Conservation (phyloP, 2,888 invertebrate species). For the Cistogaster globosa region DNA sequence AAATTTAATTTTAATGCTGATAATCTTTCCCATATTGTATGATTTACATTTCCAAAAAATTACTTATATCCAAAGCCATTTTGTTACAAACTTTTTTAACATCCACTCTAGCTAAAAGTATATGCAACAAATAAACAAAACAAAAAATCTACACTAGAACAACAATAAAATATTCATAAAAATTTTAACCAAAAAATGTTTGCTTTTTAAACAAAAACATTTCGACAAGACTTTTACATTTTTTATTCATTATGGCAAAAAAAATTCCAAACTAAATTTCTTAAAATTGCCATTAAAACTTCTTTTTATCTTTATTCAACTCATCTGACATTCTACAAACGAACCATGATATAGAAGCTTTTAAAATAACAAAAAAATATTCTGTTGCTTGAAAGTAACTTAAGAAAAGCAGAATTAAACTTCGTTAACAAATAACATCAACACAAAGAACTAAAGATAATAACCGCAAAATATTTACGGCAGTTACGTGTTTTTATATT, state of each 20-base stretch:
- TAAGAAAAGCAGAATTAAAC: constrained; percentile 41
- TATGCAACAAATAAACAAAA: neutral
- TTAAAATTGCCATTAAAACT: constrained; percentile 68
- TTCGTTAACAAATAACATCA: constrained; percentile 45
- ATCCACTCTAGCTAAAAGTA: neutral
- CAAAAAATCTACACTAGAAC: constrained; percentile 25
- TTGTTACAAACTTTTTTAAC: too few species aligned
- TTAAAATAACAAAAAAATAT: constrained; percentile 32
- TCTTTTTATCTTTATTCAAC: constrained; percentile 57
- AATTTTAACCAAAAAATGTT: constrained; percentile 45
- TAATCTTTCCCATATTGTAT: too few species aligned
- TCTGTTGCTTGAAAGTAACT: constrained; percentile 23
- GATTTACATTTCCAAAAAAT: too few species aligned
- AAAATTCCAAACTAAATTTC: constrained; percentile 52
- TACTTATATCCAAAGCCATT: too few species aligned
- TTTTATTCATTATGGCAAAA: neutral
- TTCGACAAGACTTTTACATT: constrained; percentile 1
- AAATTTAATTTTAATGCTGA: too few species aligned
- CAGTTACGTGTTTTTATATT: constrained; percentile 63
- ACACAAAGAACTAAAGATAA: constrained; percentile 2
- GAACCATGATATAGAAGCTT: constrained; percentile 49
- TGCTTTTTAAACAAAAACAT: constrained; percentile 43
- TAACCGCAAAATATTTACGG: constrained; percentile 64
- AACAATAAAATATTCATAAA: constrained; percentile 64
- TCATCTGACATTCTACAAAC: constrained; percentile 47